Conservation (phyloP, 2,797 vertebrate species). For the Lerista edwardsae region DNA sequence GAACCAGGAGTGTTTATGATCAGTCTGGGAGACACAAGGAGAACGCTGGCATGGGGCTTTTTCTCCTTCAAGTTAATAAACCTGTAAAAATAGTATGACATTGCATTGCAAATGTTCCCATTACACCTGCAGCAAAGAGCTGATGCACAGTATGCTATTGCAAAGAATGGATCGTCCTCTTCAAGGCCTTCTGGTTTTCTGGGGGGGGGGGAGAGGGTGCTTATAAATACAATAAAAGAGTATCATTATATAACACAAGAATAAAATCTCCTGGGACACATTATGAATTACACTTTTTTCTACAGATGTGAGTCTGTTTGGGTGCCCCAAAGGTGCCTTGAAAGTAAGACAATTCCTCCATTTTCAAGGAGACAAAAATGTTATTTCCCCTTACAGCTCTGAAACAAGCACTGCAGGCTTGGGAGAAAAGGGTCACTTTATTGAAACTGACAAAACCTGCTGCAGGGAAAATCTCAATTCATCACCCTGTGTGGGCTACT, state of each 20-base stretch:
- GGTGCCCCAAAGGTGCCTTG: not conserved
- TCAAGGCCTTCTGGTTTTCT: constrained; percentile 22
- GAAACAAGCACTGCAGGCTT: no score
- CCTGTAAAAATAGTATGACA: not conserved
- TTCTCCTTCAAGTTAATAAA: constrained; percentile 33
- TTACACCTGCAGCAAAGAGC: not conserved
- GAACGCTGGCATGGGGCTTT: not conserved
- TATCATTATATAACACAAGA: not conserved
- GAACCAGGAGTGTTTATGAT: no score
- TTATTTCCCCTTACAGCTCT: not conserved
- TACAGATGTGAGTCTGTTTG: constrained; percentile 8
- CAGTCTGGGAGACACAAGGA: no score
- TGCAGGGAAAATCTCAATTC: no score
- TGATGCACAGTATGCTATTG: not conserved
- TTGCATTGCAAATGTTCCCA: not conserved
- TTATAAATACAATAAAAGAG: not conserved
- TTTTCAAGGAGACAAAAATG: constrained; percentile 18
- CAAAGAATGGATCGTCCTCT: not conserved
- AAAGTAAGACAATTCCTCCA: not conserved
- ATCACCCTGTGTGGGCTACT: no score
- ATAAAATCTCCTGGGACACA: not conserved
- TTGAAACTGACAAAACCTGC: no score
- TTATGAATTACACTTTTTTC: constrained; percentile 9
- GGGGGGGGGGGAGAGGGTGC: not conserved
- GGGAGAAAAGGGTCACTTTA: no score